These are phyloP conservation scores for Morelia viridis DNA, from an alignment of 2,797 vertebrate genomes.

Conservation along the genomic window DNA sequence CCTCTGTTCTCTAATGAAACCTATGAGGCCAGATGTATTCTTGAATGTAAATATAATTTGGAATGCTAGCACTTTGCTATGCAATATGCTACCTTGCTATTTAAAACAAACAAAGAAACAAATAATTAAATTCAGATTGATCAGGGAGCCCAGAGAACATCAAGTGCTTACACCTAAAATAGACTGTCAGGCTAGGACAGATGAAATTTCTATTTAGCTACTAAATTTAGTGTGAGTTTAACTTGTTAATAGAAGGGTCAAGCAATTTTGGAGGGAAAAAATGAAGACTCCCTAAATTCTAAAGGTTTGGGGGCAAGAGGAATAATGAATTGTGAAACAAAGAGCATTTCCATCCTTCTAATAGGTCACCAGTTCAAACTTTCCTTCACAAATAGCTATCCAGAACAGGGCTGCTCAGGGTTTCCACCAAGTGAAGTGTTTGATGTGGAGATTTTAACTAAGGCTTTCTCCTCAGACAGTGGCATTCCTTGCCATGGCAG, in stretches of 20 bases:
- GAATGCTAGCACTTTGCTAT: background rate
- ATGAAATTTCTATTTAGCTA: background rate
- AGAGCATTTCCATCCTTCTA: no score
- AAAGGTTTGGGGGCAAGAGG: background rate
- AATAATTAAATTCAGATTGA: background rate
- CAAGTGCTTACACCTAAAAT: background rate
- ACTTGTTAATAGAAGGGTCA: background rate
- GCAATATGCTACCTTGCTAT: background rate
- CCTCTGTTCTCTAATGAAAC: background rate
- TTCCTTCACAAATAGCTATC: no score
- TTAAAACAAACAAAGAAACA: background rate
- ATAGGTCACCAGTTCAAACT: no score
- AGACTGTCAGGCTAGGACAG: background rate
- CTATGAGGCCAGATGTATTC: background rate
- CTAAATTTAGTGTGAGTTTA: background rate
- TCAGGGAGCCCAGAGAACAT: background rate
- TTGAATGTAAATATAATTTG: background rate
- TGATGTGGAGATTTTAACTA: no score
- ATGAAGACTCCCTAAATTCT: background rate
- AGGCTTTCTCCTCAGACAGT: no score
- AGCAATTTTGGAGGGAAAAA: no score
- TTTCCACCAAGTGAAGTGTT: no score
- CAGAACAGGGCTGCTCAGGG: no score
- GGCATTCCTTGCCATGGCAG: no score
- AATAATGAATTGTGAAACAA: background rate